phyloP scores from a whole-genome alignment of 2,797 vertebrate genomes.

The Botia kubotai region DNA sequence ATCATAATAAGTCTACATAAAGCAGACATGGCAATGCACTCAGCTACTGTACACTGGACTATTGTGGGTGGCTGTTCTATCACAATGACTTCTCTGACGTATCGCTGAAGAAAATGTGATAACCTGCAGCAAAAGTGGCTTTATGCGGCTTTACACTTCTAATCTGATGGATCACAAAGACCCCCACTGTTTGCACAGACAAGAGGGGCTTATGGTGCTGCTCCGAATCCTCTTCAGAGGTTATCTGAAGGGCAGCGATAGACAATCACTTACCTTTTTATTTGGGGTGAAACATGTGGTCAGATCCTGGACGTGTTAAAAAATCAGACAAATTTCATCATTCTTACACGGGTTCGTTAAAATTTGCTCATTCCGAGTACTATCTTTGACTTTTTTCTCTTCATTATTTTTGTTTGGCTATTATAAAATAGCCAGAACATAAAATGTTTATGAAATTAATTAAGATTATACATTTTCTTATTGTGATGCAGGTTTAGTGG shows the following conservation, averaged over 20 bases:
- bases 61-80: neutral
- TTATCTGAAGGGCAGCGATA: constrained; percentile 35
- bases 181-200: constrained; percentile 34
- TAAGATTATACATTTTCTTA: too few relatives aligned
- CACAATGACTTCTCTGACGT: constrained; percentile 8
- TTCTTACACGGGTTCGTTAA: neutral
- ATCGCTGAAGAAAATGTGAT: constrained; percentile 31
- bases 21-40: neutral
- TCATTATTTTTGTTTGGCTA: neutral
- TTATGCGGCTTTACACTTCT: constrained; percentile 47
- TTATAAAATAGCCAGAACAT: too few relatives aligned
- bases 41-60: neutral
- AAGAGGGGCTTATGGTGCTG: constrained; percentile 31
- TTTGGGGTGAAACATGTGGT: neutral
- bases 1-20: neutral
- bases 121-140: constrained; percentile 42
- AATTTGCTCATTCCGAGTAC: neutral
- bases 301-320: neutral
- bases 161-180: constrained; percentile 51
- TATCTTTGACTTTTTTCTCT: neutral
- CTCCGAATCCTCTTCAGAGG: constrained; percentile 47
- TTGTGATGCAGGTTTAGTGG: too few relatives aligned
- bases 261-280: constrained; percentile 39
- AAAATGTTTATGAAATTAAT: too few relatives aligned
- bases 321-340: neutral